Base-by-base conservation (phyloP, 1,140 invertebrate species). In the Neodiprion pinetum region DNA sequence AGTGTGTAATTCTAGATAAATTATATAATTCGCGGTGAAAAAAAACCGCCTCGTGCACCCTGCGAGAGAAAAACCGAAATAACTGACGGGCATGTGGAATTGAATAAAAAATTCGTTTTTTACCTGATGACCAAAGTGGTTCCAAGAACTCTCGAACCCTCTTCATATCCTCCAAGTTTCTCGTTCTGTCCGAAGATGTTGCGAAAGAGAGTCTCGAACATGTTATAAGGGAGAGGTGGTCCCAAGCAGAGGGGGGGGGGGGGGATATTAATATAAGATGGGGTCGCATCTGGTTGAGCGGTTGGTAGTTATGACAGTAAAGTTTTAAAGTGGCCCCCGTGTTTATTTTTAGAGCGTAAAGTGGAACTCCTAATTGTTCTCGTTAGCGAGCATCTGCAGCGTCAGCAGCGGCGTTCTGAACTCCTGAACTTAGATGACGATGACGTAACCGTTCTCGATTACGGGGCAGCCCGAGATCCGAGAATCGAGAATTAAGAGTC, bases 351-450 rank as follows among this genome's bases (percentile, higher is more conserved):
- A 88, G 87, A 82, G 74, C 69, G 76, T 73, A 87, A 85, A 87
- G 84, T 87, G 83, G 84, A 87, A 85, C 85, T 86, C 82, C 81
- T 87, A 88, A 88, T 88, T 88, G 86, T 87, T 88, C 86, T 87
- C 82, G 86, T 88, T 88, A 88, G 82, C 83, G 83, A 81, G 84
- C 86, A 87, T 87, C 86, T 88, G 87, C 28, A 40, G 28, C 28
- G 28, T 40, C 28, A 40, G 28, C 28, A 40, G 28, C 28, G 28
- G 28, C 28, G 28, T 40, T 85, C 85, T 86, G 87, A 87, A 87
- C 85, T 83, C 81, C 78, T 88, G 86, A 88, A 88, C 85, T 83
- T 82, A 79, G 73, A 84, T 79, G 80, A 76, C 79, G 72, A 80
- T 74, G 75, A 76, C 74, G 76, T 70, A 70, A 74, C 65, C 49